These are phyloP conservation scores for Hippocampus kuda DNA, from an alignment of 2,797 vertebrate species.

Conservation along the genomic window DNA sequence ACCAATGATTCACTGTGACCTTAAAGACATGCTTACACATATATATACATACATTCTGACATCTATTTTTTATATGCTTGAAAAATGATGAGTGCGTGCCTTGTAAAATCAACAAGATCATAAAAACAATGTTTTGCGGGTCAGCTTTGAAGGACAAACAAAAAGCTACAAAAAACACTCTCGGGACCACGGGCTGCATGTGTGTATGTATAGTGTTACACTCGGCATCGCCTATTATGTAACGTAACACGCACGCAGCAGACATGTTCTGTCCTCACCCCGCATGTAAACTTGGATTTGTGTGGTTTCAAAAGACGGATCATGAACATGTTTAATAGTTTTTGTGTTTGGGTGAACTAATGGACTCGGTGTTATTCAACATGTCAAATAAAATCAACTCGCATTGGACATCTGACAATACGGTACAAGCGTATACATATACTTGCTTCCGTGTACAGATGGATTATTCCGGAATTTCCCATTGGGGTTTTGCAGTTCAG, in stretches of 20 bases:
- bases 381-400: conserved; percentile 3
- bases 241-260: neutral
- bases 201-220: neutral
- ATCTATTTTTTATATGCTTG: neutral
- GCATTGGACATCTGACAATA: neutral
- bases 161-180: neutral
- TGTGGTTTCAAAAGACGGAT: neutral
- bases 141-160: neutral
- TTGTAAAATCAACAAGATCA: neutral
- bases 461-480: neutral
- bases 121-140: neutral
- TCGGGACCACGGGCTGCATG: neutral
- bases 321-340: neutral
- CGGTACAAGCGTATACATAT: neutral
- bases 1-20: neutral
- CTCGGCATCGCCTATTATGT: neutral
- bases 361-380: neutral
- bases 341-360: neutral
- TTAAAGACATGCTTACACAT: neutral
- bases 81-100: neutral
- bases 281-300: neutral
- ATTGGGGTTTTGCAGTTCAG: no score
- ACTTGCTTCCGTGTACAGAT: neutral
- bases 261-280: neutral
- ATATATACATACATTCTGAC: no score